Base-by-base conservation (phyloP, 1,140 invertebrate genomes). In the Centruroides vittatus region DNA sequence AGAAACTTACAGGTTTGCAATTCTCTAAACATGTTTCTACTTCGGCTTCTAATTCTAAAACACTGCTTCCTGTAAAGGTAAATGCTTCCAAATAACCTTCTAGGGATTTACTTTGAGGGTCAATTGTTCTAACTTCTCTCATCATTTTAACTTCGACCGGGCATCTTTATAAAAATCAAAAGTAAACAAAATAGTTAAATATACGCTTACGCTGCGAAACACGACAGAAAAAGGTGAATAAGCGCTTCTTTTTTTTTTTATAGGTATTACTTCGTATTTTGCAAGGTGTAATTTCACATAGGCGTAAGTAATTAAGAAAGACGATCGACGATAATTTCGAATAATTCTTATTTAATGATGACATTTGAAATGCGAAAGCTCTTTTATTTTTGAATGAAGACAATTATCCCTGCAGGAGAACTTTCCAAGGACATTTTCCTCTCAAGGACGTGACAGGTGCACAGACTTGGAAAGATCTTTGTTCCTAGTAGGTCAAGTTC, bases 31-130 rank as follows among this genome's bases (percentile, higher is more conserved):
- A 70, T 10, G 67, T 69, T 60, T 70, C 67, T 2, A 70, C 67
- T 60, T 70, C 68, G 3, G 66, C 68, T 57, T 70, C 67, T 6
- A 70, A 47, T n/a, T 65, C 59, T 9, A 70, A 47, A 6, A 48
- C 49, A 10, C 55, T 62, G 46, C 67, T 67, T 13, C 68, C 68
- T 3, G 67, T 68, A 52, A 69, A 70, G 36, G 67, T 65, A 46
- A 70, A 70, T 8, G 68, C 68, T 48, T 70, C 68, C 13, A 70
- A 57, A 36, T 67, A 66, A 9, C 66, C 66, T 61, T 70, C 68
- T n/a, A 70, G 46, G 1, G 66, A 63, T 59, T 67, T 67, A 35
- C 58, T 62, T 46, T 65, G 49, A 3, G 62, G 52, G 13, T 67
- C 61, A 9, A 70, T 59, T 5, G 62, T 67, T 54, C 67, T 11